Percentiles rank a stretch among this genome's conserved stretches.
Conservation (phyloP, 1,140 invertebrate genomes). For the Amyelois transitella region DNA sequence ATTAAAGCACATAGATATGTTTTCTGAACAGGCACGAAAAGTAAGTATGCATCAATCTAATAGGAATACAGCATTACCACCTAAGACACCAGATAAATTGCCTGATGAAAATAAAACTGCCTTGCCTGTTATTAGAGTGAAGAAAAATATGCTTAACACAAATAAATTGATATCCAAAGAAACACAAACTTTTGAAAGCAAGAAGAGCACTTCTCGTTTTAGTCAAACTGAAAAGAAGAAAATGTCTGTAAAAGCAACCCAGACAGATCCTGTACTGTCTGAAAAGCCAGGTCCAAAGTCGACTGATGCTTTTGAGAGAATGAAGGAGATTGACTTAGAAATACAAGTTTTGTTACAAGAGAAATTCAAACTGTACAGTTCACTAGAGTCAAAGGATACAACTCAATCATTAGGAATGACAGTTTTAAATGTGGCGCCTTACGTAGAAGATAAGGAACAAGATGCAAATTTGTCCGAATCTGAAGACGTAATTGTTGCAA, state of each 20-base stretch:
- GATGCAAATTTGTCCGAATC: conserved; percentile 12
- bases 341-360: conserved; percentile 69
- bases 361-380: conserved; percentile 68
- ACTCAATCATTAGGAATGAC: conserved; percentile 55
- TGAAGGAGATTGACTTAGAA: conserved; percentile 72
- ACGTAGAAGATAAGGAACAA: conserved; percentile 23
- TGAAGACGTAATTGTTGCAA: conserved; percentile 48
- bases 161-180: conserved; percentile 35
- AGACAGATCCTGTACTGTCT: conserved; percentile 32
- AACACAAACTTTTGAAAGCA: conserved; percentile 39
- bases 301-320: conserved; percentile 53
- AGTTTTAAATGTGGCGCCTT: conserved; percentile 43
- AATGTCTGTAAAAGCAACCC: conserved; percentile 23
- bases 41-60: conserved; percentile 45
- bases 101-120: conserved; percentile 12
- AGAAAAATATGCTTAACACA: conserved; percentile 25
- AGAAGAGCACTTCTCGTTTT: conserved; percentile 25
- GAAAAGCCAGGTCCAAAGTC: conserved; percentile 20
- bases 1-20: conserved; percentile 61
- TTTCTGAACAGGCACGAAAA: conserved; percentile 50
- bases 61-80: conserved; percentile 46
- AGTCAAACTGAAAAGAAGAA: conserved; percentile 44
- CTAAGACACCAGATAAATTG: conserved; percentile 17
- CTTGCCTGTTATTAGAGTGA: conserved; percentile 18
- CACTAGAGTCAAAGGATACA: conserved; percentile 49